Evolutionary conservation across 1,140 invertebrate genomes (phyloP).

Genomic region (Drosophila bocqueti): DNA sequence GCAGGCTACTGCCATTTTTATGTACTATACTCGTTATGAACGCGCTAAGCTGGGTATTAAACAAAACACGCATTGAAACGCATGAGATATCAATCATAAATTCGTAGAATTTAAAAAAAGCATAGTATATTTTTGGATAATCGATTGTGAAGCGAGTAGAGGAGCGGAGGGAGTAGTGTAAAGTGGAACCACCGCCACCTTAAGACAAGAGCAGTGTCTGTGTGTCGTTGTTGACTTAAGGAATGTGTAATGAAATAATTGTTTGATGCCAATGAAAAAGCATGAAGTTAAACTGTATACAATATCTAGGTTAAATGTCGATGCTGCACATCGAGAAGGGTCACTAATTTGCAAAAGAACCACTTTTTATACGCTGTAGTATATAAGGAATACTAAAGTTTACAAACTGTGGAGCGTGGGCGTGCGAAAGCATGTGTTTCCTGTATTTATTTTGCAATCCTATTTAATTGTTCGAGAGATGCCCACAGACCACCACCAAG

Average conservation of each 20-base stretch:
- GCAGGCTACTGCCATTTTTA: conserved; percentile 63
- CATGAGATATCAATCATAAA: conserved; percentile 64
- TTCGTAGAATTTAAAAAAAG: conserved; percentile 76
- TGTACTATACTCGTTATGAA: conserved; percentile 69
- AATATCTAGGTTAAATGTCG: conserved; percentile 66
- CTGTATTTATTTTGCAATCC: conserved; percentile 68
- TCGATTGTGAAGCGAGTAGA: conserved; percentile 56
- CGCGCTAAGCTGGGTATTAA: conserved; percentile 60
- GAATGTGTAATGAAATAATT: conserved; percentile 60
- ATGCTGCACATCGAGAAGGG: conserved; percentile 46
- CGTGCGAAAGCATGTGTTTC: conserved; percentile 37
- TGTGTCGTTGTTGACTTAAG: conserved; percentile 73
- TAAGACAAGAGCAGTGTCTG: conserved; percentile 51
- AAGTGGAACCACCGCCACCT: conserved; percentile 29
- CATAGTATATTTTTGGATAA: conserved; percentile 76
- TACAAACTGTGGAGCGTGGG: conserved; percentile 45
- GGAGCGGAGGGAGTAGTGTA: conserved; percentile 17
- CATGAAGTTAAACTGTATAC: conserved; percentile 59
- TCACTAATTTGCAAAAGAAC: conserved; percentile 55
- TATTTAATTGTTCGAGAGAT: conserved; percentile 55
- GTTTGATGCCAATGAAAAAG: conserved; percentile 65
- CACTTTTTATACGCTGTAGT: conserved; percentile 70
- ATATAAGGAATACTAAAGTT: conserved; percentile 44
- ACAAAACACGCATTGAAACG: conserved; percentile 53
- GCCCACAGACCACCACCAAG: conserved; percentile 17